Base-by-base conservation (phyloP, 2,888 invertebrate species). In the Entomobrya proxima region DNA sequence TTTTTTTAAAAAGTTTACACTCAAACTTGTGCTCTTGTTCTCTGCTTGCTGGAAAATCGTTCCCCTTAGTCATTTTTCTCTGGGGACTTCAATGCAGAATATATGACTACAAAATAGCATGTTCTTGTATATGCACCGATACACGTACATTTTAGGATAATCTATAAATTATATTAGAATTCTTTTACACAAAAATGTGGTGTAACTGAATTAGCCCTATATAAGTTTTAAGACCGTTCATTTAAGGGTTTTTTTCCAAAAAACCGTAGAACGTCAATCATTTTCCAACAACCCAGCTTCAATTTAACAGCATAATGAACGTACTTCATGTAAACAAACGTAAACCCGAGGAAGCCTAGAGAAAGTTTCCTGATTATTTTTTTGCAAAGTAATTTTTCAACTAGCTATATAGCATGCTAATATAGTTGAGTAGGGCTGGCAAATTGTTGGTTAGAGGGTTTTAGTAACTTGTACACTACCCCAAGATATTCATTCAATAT, bases 1-100 rank as follows among this genome's bases (percentile, higher is more conserved):
- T 24, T 37, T 76, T 37, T 24, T 5, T 47, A n/a, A 2, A 84
- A 84, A 84, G 83, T 84, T 84, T 58, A 69, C 55, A 77, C 55
- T 37, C 1, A 67, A 67, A 80, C 35, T 44, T 47, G 15, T 69
- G 69, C 18, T 44, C 58, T 77, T 52, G 55, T 52, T 76, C 15
- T 52, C 21, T 37, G 18, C n/a, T 64, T 15, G 21, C 67, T 40
- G 47, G 27, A 69, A 69, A 47, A 69, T 69, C 47, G 47, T 44
- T 69, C n/a, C 15, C 47, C 6, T 30, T 47, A 47, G 44, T 13
- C 69, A 69, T 40, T 15, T 69, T n/a, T 24, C 69, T 47, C 69
- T n/a, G n/a, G 44, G 69, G 27, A 30, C 44, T 24, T 47, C 27
- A 44, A 69, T 27, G 11, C 40, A 47, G 27, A 37, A n/a, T n/a